phyloP scores from a whole-genome alignment of 1,140 invertebrate species.

The Choristoneura fumiferana region DNA sequence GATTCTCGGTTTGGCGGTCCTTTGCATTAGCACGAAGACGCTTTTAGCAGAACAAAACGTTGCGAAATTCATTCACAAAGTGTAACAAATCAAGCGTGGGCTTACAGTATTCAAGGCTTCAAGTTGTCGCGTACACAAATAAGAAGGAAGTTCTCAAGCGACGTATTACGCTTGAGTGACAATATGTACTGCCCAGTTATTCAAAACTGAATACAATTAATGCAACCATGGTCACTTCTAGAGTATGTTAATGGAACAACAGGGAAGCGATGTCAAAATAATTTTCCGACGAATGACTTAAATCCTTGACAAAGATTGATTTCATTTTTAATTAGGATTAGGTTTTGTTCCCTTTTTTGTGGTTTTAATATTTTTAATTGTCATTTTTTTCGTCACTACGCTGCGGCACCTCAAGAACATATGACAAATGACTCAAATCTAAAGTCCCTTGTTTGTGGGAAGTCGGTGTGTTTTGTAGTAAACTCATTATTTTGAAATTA shows the following conservation, averaged over 20 bases:
- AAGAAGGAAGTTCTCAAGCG: slow-evolving; percentile 4
- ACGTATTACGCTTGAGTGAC: neutral
- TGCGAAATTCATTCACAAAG: slow-evolving; percentile 26
- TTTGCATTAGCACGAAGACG: slow-evolving; percentile 38
- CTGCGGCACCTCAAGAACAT: neutral
- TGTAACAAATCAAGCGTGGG: neutral
- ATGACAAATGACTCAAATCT: slow-evolving; percentile 18
- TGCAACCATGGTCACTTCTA: no score
- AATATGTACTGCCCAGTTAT: neutral
- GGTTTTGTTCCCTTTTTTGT: no score
- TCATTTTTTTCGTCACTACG: no score
- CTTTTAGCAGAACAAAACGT: slow-evolving; percentile 11
- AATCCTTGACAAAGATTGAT: no score
- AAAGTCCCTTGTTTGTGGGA: neutral
- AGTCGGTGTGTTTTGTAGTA: slow-evolving; percentile 20
- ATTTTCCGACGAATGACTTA: no score
- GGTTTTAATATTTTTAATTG: neutral
- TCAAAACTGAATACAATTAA: neutral
- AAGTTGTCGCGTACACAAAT: neutral
- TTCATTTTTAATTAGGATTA: no score
- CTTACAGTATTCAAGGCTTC: neutral
- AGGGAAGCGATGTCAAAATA: no score
- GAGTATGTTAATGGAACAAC: no score
- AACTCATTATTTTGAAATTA: slow-evolving; percentile 69
- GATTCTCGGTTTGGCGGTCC: slow-evolving; percentile 37